Conservation (phyloP, 2,888 invertebrate genomes). For the Dryadula phaetusa region DNA sequence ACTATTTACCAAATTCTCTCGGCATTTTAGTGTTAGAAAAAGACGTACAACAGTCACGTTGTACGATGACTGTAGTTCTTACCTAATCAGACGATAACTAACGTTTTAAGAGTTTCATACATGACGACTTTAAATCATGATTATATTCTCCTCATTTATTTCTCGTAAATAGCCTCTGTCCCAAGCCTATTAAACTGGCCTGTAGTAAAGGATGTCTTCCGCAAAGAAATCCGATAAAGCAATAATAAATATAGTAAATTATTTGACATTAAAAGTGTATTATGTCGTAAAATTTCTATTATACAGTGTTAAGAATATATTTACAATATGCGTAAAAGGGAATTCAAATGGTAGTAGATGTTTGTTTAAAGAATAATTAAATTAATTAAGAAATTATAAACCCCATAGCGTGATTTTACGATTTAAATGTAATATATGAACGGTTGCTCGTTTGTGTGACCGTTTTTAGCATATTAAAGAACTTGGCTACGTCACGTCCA, state of each 20-base stretch:
- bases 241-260: slow-evolving; percentile 49
- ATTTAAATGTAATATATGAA: slow-evolving; percentile 8
- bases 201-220: slow-evolving; percentile 66
- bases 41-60: too few species aligned
- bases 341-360: slow-evolving; percentile 26
- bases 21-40: too few species aligned
- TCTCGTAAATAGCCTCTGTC: too few species aligned
- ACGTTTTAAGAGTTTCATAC: too few species aligned
- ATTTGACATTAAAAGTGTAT: slow-evolving; percentile 27
- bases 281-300: slow-evolving; percentile 31
- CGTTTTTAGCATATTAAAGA: slow-evolving; percentile 1
- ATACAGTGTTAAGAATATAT: slow-evolving; percentile 39
- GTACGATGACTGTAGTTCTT: too few species aligned
- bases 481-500: not conserved
- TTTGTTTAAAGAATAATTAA: slow-evolving; percentile 9
- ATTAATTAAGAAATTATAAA: slow-evolving; percentile 9
- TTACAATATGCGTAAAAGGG: slow-evolving; percentile 28
- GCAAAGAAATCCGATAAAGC: slow-evolving; percentile 67
- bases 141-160: not conserved
- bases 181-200: slow-evolving; percentile 39
- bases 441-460: not conserved
- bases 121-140: too few species aligned
- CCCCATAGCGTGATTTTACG: slow-evolving; percentile 16
- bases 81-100: too few species aligned
- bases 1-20: too few species aligned